Conservation (phyloP, 1,140 invertebrate species). For the Drosophila cardini region DNA sequence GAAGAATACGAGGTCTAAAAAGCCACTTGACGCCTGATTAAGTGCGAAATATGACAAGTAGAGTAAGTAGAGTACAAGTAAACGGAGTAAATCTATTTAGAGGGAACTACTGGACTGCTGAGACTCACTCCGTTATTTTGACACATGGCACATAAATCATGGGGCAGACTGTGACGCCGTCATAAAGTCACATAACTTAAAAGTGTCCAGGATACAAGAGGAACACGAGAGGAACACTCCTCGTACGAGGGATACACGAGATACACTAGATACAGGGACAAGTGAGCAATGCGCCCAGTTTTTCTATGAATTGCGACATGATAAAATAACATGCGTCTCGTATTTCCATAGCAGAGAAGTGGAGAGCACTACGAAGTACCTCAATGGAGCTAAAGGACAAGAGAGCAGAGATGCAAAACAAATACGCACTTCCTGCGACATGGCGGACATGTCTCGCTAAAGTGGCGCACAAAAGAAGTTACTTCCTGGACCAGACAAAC, state of each 20-base stretch:
- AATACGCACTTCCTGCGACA: conserved; percentile 77
- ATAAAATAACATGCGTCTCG: conserved; percentile 80
- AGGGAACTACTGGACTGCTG: neutral
- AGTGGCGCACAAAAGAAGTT: conserved; percentile 71
- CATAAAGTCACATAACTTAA: conserved; percentile 71
- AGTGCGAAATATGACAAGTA: conserved; percentile 72
- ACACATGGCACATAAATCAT: conserved; percentile 78
- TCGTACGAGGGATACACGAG: no score
- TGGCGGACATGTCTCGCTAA: conserved; percentile 52
- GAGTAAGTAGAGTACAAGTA: conserved; percentile 1
- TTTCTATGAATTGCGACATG: conserved; percentile 77
- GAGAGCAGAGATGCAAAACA: conserved; percentile 69
- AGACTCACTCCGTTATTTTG: conserved; percentile 69
- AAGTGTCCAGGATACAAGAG: conserved; percentile 11
- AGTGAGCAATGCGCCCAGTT: conserved; percentile 40
- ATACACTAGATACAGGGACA: neutral
- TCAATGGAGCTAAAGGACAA: conserved; percentile 31
- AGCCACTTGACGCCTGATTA: conserved; percentile 72
- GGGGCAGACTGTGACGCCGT: conserved; percentile 54
- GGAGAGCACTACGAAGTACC: conserved; percentile 19
- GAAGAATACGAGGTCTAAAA: no score
- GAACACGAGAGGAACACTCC: no score
- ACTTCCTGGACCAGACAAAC: conserved; percentile 61
- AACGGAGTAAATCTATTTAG: no score
- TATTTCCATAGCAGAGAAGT: conserved; percentile 60